Evolutionary conservation across 2,888 invertebrate species (phyloP).

Genomic region (Yponomeuta sedellus): DNA sequence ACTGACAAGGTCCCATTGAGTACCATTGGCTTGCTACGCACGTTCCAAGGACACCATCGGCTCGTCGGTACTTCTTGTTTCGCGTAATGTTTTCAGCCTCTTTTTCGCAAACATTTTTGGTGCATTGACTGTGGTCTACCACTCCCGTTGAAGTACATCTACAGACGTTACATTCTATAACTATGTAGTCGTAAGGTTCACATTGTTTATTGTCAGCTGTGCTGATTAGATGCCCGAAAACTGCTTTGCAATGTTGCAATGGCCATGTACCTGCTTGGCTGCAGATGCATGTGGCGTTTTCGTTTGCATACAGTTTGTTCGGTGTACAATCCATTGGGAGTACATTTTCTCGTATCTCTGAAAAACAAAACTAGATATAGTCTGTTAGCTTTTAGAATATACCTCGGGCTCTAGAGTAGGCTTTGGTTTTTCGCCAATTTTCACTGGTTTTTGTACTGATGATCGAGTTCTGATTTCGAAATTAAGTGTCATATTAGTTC

Average conservation of each 20-base stretch:
- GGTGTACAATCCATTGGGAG: conserved; percentile 31
- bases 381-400: no score
- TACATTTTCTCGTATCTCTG: background rate
- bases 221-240: conserved; percentile 29
- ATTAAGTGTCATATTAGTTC: no score
- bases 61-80: background rate
- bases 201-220: conserved; percentile 29
- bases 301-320: conserved; percentile 35
- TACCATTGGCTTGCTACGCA: conserved; percentile 52
- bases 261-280: conserved; percentile 45
- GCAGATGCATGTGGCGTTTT: conserved; percentile 42
- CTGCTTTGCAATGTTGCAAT: conserved; percentile 33
- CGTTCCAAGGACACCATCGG: conserved; percentile 31
- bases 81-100: background rate
- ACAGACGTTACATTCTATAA: conserved; percentile 51
- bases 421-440: no score
- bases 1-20: conserved; percentile 49
- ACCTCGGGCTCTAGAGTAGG: no score
- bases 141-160: conserved; percentile 40
- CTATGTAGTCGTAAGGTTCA: conserved; percentile 37
- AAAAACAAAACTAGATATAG: background rate
- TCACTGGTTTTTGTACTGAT: no score
- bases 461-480: no score
- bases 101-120: conserved; percentile 41
- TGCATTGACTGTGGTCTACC: conserved; percentile 41